phyloP scores from a whole-genome alignment of 2,888 invertebrate species.

The Steromphala cineraria region DNA sequence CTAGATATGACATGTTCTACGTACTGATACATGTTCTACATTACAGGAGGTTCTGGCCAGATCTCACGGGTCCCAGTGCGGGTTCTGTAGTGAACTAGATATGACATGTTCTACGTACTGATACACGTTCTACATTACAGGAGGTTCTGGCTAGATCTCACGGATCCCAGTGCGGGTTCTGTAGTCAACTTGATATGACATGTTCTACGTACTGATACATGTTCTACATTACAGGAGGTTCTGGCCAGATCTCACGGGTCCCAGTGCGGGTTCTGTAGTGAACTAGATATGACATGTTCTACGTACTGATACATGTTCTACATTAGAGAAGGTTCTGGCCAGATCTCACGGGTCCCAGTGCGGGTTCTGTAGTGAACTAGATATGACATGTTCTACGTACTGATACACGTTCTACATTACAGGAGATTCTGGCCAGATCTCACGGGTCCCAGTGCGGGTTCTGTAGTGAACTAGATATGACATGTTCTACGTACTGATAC shows the following conservation, averaged over 20 bases:
- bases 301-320: not conserved
- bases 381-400: too few species aligned
- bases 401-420: slow-evolving; percentile 5
- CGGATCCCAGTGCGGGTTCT: slow-evolving; percentile 96
- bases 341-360: slow-evolving; percentile 95
- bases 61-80: slow-evolving; percentile 95
- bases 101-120: too few species aligned
- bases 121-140: slow-evolving; percentile 36
- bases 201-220: not conserved
- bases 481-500: too few species aligned
- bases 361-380: slow-evolving; percentile 85
- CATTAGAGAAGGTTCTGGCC: slow-evolving; percentile 80
- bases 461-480: slow-evolving; percentile 78
- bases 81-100: slow-evolving; percentile 83
- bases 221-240: slow-evolving; percentile 73
- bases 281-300: too few species aligned
- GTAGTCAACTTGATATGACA: slow-evolving; percentile 76
- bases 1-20: too few species aligned
- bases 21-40: not conserved
- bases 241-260: slow-evolving; percentile 94
- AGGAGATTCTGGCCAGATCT: slow-evolving; percentile 85
- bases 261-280: slow-evolving; percentile 93
- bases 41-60: slow-evolving; percentile 82
- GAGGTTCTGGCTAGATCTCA: slow-evolving; percentile 88
- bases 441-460: slow-evolving; percentile 97